These are phyloP conservation scores for Prosopocoilus inquinatus DNA, from an alignment of 2,888 invertebrate genomes.

Conservation along the genomic window DNA sequence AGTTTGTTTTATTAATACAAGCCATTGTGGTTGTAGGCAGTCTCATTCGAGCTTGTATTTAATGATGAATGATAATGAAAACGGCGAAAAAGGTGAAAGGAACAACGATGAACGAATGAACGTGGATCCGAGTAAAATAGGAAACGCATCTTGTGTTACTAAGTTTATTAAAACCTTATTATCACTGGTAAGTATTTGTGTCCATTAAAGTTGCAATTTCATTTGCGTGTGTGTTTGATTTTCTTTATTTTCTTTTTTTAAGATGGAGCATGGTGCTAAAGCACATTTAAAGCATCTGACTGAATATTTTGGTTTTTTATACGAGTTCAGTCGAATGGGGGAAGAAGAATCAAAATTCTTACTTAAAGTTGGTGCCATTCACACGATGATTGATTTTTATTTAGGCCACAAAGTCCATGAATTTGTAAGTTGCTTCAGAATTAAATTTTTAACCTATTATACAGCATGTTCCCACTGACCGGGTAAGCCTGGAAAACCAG, in stretches of 20 bases:
- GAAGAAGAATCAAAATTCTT: constrained; percentile 90
- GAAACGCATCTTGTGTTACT: constrained; percentile 85
- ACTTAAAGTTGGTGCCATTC: constrained; percentile 81
- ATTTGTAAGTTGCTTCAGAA: constrained; percentile 54
- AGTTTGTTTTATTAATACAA: constrained; percentile 1
- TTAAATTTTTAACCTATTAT: background rate
- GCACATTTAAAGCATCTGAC: constrained; percentile 84
- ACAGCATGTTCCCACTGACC: too few species aligned
- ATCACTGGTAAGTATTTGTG: constrained; percentile 64
- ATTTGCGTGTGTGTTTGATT: constrained; percentile 3
- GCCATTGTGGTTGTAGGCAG: constrained; percentile 48
- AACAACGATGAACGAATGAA: constrained; percentile 48
- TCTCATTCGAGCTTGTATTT: constrained; percentile 63
- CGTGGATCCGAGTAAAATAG: constrained; percentile 57
- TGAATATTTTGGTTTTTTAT: constrained; percentile 88
- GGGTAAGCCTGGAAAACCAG: too few species aligned
- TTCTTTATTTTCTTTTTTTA: constrained; percentile 15
- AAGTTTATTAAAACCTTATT: constrained; percentile 87
- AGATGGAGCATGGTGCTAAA: constrained; percentile 84
- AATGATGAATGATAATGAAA: constrained; percentile 54
- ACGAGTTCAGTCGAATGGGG: constrained; percentile 94
- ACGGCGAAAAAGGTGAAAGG: constrained; percentile 9
- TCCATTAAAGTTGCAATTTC: background rate
- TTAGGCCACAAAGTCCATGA: constrained; percentile 78
- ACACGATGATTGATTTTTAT: constrained; percentile 89